Evolutionary conservation across 2,888 invertebrate species (phyloP), one percentile per base, ranked within the genome.

Genomic region (Leptothorax acervorum): DNA sequence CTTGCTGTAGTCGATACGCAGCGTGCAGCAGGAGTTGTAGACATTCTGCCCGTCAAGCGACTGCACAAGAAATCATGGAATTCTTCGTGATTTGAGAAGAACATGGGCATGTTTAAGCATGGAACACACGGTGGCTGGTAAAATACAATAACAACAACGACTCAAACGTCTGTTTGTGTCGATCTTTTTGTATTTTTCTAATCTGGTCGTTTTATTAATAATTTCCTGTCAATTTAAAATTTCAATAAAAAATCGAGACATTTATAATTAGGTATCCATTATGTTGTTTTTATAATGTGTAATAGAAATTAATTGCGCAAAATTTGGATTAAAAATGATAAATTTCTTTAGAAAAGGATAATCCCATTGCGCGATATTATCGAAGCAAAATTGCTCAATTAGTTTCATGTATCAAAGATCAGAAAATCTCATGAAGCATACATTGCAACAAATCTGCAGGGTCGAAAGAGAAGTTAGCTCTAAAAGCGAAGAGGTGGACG

Each of bases 1-100:
- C 96, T 99, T 99, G 93, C 99, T 99, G 96, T 99, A 99, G 96
- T 99, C 99, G 95, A 99, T 99, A 95, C 99, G 98, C 94, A 99
- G 96, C 82, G 99, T 99, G 96, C 99, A 99, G 96, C 99, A 99
- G 85, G 99, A 99, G 95, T 99, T 99, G 97, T 99, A 99, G 94
- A 99, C 99, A 95, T 99, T 99, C 95, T 99, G 99, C 65, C 99
- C 99, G 95, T 99, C 99, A 93, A 99, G 96, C 85, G 98, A 97
- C 97, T 98, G 97, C 3, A 92, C 93, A 85, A 62, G 60, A 81
- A 83, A 65, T 62, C 42, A 28, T 51, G 31, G 9, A 79, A 23
- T 63, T 66, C 23, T 28, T 57, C 15, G 6, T 83, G 11, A 68
- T 11, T 82, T 31, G 31, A 35, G 31, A 39, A 57, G 18, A 42